Evolutionary conservation across 2,888 invertebrate genomes (phyloP), one percentile per base, ranked within the genome.

Genomic region (Aspidiotus destructor): DNA sequence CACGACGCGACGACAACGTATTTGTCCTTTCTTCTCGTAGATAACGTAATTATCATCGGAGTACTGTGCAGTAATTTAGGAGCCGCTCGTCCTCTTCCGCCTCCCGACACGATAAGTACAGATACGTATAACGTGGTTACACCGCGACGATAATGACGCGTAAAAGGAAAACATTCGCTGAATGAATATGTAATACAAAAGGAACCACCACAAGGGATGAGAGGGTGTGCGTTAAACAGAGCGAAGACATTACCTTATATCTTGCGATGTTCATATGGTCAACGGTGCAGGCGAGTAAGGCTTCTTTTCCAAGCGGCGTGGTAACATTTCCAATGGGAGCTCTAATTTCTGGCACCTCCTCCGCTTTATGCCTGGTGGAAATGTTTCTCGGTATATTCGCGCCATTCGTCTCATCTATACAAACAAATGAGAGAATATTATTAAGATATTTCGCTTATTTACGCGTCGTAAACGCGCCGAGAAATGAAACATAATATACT

Each of bases 311-410:
- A 41, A 86, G 81, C 8, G 87, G 84, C 9, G 86, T 86, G 0
- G 88, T 88, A 72, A 87, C 84, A 76, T 89, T 89, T 72, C 83
- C 82, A 71, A 88, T 87, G 41, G 85, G 83, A 58, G 83, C 84
- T 62, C 81, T 79, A 76, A 88, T 88, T 75, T 84, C 85, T 0
- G 88, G 88, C 72, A 82, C 84, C 44, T 72, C 72, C 64, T 61
- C 58, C 67, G 58, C 61, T 52, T 62, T 57, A 17, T 71, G 70
- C 52, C 63, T 70, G 48, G 60, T 62, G 58, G 28, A n/a, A 1
- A 57, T 42, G n/a, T 42, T 42, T 48, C 60, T 65, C 57, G 57
- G 15, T 13, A 57, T 53, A 53, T 15, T 63, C 48, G 48, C 48
- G 48, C 48, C 48, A n/a, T 48, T 48, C 28, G 28, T 28, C 28